Evolutionary conservation across 2,113 vertebrate species (phyloP).

Genomic region (Eptesicus fuscus): DNA sequence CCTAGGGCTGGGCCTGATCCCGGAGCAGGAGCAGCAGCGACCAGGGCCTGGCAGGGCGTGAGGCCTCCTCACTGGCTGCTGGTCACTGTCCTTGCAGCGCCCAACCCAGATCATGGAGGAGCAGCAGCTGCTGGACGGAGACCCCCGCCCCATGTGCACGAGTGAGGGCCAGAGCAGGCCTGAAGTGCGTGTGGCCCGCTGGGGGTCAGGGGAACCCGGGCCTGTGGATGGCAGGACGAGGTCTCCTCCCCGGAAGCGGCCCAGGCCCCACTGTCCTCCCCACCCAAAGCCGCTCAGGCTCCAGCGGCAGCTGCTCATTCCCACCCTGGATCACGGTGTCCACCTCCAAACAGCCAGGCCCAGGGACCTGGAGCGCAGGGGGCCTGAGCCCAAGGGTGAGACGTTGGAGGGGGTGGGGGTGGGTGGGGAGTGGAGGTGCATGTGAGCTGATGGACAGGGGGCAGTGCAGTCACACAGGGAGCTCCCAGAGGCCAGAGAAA

Average conservation of each 20-base stretch:
- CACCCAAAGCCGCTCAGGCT: neutral
- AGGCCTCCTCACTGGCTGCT: neutral
- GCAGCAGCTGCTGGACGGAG: rapidly evolving
- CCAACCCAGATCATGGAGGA: neutral
- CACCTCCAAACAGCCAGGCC: neutral
- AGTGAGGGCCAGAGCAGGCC: neutral
- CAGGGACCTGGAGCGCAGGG: neutral
- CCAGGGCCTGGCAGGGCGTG: neutral
- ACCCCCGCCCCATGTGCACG: neutral
- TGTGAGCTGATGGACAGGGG: too few species aligned
- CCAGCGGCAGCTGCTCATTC: neutral
- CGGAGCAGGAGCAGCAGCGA: neutral
- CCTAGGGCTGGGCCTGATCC: neutral
- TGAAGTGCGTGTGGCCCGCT: rapidly evolving
- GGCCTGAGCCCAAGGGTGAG: neutral
- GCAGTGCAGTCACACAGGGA: neutral
- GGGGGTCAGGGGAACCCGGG: neutral
- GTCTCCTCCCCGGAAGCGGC: neutral
- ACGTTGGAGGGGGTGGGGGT: neutral
- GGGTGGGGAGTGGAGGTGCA: neutral
- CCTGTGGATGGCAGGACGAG: too few species aligned
- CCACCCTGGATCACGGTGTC: neutral
- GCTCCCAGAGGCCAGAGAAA: neutral
- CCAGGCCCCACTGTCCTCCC: neutral
- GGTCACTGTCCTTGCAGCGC: neutral